A percentile compares a stretch with the other conserved stretches of the same genome.
phyloP scores from a whole-genome alignment of 1,140 invertebrate genomes.

The Laupala kohalensis region DNA sequence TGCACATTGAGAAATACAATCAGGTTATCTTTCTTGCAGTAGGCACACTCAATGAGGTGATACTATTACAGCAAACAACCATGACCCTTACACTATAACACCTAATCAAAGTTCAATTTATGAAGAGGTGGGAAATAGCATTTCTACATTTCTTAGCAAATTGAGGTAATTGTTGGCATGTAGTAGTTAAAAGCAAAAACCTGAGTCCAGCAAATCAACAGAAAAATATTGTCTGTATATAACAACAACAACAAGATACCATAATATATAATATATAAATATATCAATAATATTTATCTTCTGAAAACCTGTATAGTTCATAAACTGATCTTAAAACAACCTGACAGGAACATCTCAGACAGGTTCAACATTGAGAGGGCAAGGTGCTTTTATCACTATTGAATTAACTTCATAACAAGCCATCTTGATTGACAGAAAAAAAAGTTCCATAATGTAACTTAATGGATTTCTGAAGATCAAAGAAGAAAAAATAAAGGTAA shows the following conservation, averaged over 20 bases:
- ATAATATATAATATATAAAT: slow-evolving; percentile 11
- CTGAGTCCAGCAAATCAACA: slow-evolving; percentile 12
- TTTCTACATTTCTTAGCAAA: background rate
- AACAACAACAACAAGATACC: slow-evolving; percentile 7
- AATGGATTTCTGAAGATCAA: background rate
- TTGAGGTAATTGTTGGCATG: background rate
- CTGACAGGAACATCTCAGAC: background rate
- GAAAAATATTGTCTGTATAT: slow-evolving; percentile 11
- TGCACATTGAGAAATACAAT: background rate
- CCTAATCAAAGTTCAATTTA: background rate
- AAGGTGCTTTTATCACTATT: background rate
- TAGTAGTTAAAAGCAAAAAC: slow-evolving; percentile 12
- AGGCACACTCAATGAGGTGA: background rate
- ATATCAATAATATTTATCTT: slow-evolving; percentile 6
- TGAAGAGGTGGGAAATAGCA: background rate
- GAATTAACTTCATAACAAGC: slow-evolving; percentile 1
- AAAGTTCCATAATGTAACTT: background rate
- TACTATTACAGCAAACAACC: background rate
- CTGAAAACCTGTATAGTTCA: slow-evolving; percentile 1
- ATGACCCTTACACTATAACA: background rate
- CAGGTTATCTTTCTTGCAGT: background rate
- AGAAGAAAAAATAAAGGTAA: background rate
- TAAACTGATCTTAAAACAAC: background rate
- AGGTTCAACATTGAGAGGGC: background rate
- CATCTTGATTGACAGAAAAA: background rate